Evolutionary conservation across 2,797 vertebrate species (phyloP), one percentile per base, ranked within the genome.

Genomic region (Jordanella pulchra): DNA sequence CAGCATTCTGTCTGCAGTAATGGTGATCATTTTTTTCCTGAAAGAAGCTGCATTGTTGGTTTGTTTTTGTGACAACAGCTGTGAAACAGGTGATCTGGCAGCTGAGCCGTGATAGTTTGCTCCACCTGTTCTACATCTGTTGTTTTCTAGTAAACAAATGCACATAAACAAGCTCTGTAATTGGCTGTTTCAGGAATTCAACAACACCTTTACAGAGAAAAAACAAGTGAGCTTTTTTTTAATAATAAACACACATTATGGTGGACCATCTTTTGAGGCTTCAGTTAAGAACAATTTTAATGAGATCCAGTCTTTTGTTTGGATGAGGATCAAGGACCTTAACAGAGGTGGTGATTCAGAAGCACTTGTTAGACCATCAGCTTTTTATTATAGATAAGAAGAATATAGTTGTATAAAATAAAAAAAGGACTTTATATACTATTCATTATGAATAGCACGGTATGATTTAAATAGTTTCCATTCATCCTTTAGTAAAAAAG

Each of bases 361-460:
- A 65, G 78, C 71, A 75, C 60, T 73, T 28, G 75, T 67, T 79
- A 67, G 51, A 78, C 80, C 79, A 79, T 73, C 82, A 87, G 89
- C 84, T 88, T 73, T 80, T 25, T 13, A 73, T 79, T 61, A 39
- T 69, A 61, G 64, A 39, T 68, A 82, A 60, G 78, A 53, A 17
- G 47, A 54, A 64, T 18, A 69, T 71, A 84, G 73, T 69, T 28
- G 30, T 44, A 39, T 39, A 39, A 39, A 39, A 39, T 39, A 7
- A 39, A 39, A 39, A 39, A 17, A 67, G 14, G 42, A 76, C 51
- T 60, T 72, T 32, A 68, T 63, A 32, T 77, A 56, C 18, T 48
- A 10, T 65, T 72, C 5, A 66, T 30, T 47, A 55, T 17, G 28
- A 72, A 27, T 75, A 54, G 78, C 28, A 39, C 28, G 15, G 30